Evolutionary conservation across 2,888 invertebrate species (phyloP).

Genomic region (Drosophila anceps): DNA sequence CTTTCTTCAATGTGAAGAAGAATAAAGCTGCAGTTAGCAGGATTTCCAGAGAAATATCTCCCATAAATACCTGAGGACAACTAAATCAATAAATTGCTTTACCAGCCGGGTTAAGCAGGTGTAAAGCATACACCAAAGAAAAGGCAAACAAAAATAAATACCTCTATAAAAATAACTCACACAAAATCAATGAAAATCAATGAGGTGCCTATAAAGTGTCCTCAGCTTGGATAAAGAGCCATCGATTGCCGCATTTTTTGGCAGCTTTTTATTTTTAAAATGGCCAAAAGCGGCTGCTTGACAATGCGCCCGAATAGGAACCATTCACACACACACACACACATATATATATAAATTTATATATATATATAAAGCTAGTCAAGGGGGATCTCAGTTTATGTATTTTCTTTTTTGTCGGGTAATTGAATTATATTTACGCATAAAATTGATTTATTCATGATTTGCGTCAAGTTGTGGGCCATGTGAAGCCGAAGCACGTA

Average conservation of each 20-base stretch:
- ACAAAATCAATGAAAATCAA: slow-evolving; percentile 77
- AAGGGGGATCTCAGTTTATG: slow-evolving; percentile 12
- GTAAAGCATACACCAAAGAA: slow-evolving; percentile 1
- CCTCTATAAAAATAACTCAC: slow-evolving; percentile 66
- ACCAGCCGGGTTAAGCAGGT: slow-evolving; percentile 18
- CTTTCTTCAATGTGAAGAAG: not conserved
- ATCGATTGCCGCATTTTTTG: slow-evolving; percentile 22
- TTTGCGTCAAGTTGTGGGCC: slow-evolving; percentile 34
- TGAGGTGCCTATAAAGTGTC: slow-evolving; percentile 59
- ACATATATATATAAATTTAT: not conserved
- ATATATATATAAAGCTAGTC: not conserved
- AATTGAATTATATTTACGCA: slow-evolving; percentile 74
- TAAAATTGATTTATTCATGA: slow-evolving; percentile 75
- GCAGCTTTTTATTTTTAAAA: slow-evolving; percentile 44
- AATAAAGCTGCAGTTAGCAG: not conserved
- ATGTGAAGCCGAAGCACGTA: slow-evolving; percentile 63
- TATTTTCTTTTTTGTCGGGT: slow-evolving; percentile 30
- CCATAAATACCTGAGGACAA: slow-evolving; percentile 35
- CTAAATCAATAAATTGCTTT: slow-evolving; percentile 57
- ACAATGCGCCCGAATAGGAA: slow-evolving; percentile 17
- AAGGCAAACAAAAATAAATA: slow-evolving; percentile 12
- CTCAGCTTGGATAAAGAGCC: slow-evolving; percentile 5
- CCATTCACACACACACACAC: not conserved
- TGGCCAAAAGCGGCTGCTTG: slow-evolving; percentile 34
- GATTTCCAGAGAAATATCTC: slow-evolving; percentile 3